These are phyloP conservation scores for Eudyptes chrysolophus DNA, from an alignment of 2,113 vertebrate species.

Conservation along the genomic window DNA sequence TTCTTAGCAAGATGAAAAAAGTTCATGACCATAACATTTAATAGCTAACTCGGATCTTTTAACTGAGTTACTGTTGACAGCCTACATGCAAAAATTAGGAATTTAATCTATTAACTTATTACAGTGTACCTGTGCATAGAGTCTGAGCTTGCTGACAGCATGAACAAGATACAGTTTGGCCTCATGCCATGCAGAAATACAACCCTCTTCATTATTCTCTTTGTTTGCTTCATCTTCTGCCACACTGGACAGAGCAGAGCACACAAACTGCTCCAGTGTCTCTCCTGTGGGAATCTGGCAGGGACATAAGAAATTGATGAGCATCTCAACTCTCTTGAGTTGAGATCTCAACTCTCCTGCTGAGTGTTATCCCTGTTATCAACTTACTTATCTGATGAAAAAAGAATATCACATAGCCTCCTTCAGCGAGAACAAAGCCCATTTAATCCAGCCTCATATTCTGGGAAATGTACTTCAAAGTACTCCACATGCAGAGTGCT, in stretches of 20 bases:
- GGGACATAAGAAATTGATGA: not conserved
- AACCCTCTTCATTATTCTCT: not conserved
- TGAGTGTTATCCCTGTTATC: not conserved
- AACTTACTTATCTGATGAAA: not conserved
- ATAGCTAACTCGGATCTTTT: not conserved
- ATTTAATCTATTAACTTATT: not conserved
- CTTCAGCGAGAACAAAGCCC: not conserved
- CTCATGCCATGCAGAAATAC: not conserved
- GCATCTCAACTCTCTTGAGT: not conserved
- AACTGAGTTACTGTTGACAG: not conserved
- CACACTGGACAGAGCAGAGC: constrained; percentile 32
- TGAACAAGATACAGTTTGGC: constrained; percentile 51
- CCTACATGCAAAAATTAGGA: not conserved
- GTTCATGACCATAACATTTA: not conserved
- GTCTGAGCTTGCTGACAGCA: constrained; percentile 35
- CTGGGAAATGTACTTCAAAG: not conserved
- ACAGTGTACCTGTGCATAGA: constrained; percentile 50
- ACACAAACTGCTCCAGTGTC: constrained; percentile 54
- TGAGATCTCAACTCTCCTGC: not conserved
- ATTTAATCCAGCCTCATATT: not conserved
- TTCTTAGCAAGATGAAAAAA: not conserved
- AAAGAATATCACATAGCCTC: not conserved
- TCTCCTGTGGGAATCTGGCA: constrained; percentile 63
- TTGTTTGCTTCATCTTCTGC: not conserved
- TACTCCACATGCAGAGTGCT: not conserved